These are phyloP conservation scores for Onychomys torridus DNA, from an alignment of 2,797 vertebrate species.

Conservation along the genomic window DNA sequence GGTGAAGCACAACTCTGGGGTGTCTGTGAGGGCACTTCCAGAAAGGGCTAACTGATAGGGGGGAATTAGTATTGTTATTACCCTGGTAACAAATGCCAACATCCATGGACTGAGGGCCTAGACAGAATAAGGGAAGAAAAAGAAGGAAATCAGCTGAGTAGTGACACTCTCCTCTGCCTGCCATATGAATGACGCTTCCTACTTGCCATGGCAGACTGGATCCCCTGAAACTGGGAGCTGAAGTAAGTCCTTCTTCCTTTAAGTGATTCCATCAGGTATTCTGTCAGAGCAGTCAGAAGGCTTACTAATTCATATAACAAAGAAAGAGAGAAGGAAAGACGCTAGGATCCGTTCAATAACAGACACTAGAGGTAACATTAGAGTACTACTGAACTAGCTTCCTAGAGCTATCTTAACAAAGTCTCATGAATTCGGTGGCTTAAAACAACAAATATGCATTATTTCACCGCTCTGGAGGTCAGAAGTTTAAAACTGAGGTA, in stretches of 20 bases:
- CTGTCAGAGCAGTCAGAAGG: neutral
- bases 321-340: conserved; percentile 50
- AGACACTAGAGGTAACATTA: neutral
- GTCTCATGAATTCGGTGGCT: neutral
- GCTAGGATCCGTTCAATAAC: neutral
- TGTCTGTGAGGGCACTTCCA: neutral
- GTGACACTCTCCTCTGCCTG: too few relatives aligned
- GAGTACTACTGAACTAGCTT: conserved; percentile 17
- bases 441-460: neutral
- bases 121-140: neutral
- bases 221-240: neutral
- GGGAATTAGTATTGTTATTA: neutral
- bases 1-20: neutral
- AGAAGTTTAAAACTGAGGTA: neutral
- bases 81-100: neutral
- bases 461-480: neutral
- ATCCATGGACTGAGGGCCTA: neutral
- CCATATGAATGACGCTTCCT: neutral
- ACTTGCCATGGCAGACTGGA: too few relatives aligned
- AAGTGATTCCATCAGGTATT: neutral
- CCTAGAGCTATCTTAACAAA: neutral
- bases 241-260: neutral
- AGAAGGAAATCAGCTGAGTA: neutral
- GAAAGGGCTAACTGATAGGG: neutral
- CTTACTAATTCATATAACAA: neutral